A percentile compares a stretch with the other conserved stretches of the same genome.
phyloP scores from a whole-genome alignment of 2,888 invertebrate species.

The Koerneria pararmatus region DNA sequence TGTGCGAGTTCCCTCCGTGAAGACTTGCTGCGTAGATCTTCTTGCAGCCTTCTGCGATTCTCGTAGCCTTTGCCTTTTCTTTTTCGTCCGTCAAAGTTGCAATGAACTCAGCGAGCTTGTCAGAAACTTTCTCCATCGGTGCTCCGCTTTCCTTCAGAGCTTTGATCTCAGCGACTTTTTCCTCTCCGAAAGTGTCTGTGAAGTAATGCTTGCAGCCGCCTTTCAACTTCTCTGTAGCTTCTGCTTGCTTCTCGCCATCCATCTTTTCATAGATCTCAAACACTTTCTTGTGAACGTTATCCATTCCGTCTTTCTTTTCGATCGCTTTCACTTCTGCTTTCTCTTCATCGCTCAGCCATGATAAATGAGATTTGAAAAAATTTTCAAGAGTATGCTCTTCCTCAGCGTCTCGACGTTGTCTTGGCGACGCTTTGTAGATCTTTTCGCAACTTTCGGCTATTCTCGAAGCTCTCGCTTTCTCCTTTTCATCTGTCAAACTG shows the following conservation, averaged over 20 bases:
- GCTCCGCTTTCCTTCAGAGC: slow-evolving; percentile 35
- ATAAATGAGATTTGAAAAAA: neutral
- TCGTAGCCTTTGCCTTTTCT: too few species aligned
- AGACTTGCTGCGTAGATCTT: too few species aligned
- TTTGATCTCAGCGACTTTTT: slow-evolving; percentile 32
- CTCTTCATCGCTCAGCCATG: slow-evolving; percentile 19
- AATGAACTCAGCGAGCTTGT: slow-evolving; percentile 3
- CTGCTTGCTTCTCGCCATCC: neutral
- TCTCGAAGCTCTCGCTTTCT: neutral
- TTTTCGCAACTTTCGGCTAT: neutral
- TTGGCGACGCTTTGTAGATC: neutral
- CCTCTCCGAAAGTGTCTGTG: slow-evolving; percentile 31
- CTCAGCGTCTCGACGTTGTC: too few species aligned
- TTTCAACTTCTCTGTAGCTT: slow-evolving; percentile 1
- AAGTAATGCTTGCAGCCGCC: neutral
- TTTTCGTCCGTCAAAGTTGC: neutral
- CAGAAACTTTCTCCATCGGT: slow-evolving; percentile 28
- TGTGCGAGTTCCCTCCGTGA: neutral
- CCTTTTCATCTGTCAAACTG: neutral
- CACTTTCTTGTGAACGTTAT: slow-evolving; percentile 9
- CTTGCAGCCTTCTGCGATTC: too few species aligned
- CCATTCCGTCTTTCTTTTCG: neutral
- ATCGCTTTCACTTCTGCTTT: slow-evolving; percentile 33
- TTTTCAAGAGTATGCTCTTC: too few species aligned
- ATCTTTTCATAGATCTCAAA: slow-evolving; percentile 10